Conservation (phyloP, 2,888 invertebrate species). For the Lycaena phlaeas region DNA sequence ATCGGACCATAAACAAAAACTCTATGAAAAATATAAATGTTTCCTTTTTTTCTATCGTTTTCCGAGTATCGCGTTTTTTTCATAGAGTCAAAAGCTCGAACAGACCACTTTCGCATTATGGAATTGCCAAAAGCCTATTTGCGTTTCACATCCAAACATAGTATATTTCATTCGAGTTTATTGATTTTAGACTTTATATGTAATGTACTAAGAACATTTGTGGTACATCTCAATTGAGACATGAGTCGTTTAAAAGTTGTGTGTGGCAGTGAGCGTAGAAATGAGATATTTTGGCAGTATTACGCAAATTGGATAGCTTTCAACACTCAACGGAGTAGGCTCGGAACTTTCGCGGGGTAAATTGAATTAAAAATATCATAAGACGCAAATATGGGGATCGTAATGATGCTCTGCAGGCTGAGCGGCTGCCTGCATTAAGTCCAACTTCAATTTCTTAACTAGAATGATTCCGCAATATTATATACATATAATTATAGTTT, state of each 20-base stretch:
- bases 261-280: conserved; percentile 67
- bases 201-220: neutral
- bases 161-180: conserved; percentile 20
- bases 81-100: conserved; percentile 73
- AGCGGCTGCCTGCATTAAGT: conserved; percentile 11
- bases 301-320: conserved; percentile 75
- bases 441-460: conserved; percentile 11
- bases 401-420: conserved; percentile 51
- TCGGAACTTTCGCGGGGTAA: conserved; percentile 69
- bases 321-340: conserved; percentile 73
- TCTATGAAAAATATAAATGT: conserved; percentile 72
- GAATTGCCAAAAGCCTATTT: conserved; percentile 72
- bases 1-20: conserved; percentile 69
- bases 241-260: conserved; percentile 31
- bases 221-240: neutral
- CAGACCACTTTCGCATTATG: conserved; percentile 74
- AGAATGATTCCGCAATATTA: conserved; percentile 8
- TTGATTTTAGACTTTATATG: neutral
- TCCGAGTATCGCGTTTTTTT: conserved; percentile 64
- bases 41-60: conserved; percentile 68
- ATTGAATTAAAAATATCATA: conserved; percentile 74
- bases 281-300: conserved; percentile 74
- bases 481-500: neutral
- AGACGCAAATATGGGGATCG: conserved; percentile 62
- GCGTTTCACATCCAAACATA: conserved; percentile 32